Percentiles rank a stretch among this genome's conserved stretches.
These are phyloP conservation scores for Gryon sp. DNA, from an alignment of 1,140 invertebrate genomes.

Conservation along the genomic window DNA sequence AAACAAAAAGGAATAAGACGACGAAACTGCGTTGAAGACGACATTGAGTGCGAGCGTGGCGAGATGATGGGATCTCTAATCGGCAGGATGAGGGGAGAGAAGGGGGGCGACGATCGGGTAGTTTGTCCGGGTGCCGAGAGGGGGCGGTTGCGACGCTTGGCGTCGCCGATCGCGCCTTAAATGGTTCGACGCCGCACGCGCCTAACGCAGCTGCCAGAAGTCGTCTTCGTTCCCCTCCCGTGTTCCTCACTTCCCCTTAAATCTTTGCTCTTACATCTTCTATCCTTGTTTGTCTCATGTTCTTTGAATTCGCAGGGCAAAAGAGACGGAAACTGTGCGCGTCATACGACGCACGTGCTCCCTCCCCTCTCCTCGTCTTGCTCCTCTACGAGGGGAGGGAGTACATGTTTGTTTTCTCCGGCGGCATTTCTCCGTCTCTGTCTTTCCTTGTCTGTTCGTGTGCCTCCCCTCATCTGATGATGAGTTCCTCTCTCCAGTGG, in stretches of 20 bases:
- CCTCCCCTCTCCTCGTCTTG: slow-evolving; percentile 1
- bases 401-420: slow-evolving; percentile 12
- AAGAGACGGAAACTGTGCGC: slow-evolving; percentile 12
- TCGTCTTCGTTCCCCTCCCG: slow-evolving; percentile 29
- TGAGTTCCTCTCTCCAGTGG: no score
- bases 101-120: slow-evolving; percentile 10
- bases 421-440: slow-evolving; percentile 22
- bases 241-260: no score
- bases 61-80: slow-evolving; percentile 24
- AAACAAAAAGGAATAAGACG: slow-evolving; percentile 39
- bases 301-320: no score
- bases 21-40: slow-evolving; percentile 10
- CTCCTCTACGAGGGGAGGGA: no score
- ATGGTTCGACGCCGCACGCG: slow-evolving; percentile 80
- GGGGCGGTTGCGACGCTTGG: slow-evolving; percentile 75
- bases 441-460: background rate
- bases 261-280: no score
- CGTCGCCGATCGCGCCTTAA: slow-evolving; percentile 80
- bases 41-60: slow-evolving; percentile 16
- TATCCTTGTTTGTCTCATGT: no score
- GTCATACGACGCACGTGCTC: slow-evolving; percentile 45
- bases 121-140: slow-evolving; percentile 39
- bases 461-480: background rate
- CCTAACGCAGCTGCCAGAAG: slow-evolving; percentile 76
- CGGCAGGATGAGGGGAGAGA: slow-evolving; percentile 14